These are phyloP conservation scores for Heliocidaris tuberculata DNA, from an alignment of 35 echinoderm and acorn worm species.

Conservation along the genomic window DNA sequence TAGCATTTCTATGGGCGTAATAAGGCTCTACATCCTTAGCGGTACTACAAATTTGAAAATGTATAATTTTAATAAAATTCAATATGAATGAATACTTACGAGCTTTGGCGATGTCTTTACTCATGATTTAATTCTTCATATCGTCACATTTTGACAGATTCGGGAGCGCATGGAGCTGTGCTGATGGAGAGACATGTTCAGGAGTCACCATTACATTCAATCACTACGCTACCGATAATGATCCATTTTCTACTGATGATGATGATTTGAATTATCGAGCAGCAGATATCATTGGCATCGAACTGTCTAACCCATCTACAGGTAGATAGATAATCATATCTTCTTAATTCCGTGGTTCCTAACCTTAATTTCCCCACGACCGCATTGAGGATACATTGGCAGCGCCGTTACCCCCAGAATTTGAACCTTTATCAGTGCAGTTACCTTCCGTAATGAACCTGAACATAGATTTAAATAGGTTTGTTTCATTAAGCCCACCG, in stretches of 20 bases:
- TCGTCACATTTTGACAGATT: conserved; percentile 43
- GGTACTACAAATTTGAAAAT: too few relatives aligned
- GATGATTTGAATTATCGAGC: conserved; percentile 75
- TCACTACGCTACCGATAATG: conserved; percentile 65
- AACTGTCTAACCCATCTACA: conserved; percentile 75
- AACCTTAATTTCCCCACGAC: too few relatives aligned
- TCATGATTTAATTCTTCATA: neutral
- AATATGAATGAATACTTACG: too few relatives aligned
- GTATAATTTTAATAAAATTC: too few relatives aligned
- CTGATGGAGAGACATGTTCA: conserved; percentile 70
- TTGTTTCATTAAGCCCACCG: too few relatives aligned
- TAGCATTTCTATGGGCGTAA: too few relatives aligned
- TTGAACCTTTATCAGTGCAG: too few relatives aligned
- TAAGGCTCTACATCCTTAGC: too few relatives aligned
- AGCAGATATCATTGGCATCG: conserved; percentile 72
- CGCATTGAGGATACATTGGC: too few relatives aligned
- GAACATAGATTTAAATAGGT: too few relatives aligned
- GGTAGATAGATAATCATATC: conserved; percentile 46
- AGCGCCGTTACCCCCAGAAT: too few relatives aligned
- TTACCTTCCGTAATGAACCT: too few relatives aligned
- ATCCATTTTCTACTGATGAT: conserved; percentile 63
- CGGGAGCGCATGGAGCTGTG: conserved; percentile 79
- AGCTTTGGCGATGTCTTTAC: neutral
- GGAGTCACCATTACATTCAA: conserved; percentile 72
- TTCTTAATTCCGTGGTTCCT: neutral